Evolutionary conservation across 1,140 invertebrate species (phyloP).

Genomic region (Melanaphis sacchari): DNA sequence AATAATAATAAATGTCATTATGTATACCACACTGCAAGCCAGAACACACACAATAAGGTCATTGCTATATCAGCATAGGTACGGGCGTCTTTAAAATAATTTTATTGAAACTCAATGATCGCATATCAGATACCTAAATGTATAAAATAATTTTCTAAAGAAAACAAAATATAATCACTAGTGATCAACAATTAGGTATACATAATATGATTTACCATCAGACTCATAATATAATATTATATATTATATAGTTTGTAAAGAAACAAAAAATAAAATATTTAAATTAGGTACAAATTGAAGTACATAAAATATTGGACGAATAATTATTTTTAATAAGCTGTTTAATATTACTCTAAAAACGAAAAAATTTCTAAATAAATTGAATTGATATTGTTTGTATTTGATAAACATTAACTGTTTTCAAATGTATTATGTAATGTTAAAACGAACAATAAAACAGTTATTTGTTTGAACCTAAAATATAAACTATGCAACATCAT

Average conservation of each 20-base stretch:
- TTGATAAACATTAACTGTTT: neutral
- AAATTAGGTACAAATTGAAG: neutral
- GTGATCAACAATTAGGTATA: neutral
- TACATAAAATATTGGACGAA: neutral
- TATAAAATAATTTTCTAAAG: neutral
- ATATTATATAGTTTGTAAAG: neutral
- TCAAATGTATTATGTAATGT: neutral
- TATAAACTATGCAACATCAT: neutral
- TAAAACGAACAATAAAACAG: neutral
- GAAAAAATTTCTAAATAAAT: neutral
- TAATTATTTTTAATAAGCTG: neutral
- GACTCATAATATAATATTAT: neutral
- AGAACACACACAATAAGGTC: neutral
- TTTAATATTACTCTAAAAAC: neutral
- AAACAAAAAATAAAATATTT: neutral
- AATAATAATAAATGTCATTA: neutral
- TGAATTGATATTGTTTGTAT: neutral
- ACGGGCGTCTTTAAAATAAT: neutral
- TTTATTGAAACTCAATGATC: neutral
- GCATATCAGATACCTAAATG: neutral
- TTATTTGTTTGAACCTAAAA: slow-evolving; percentile 12
- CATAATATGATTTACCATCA: neutral
- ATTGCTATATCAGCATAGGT: neutral
- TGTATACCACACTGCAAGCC: neutral
- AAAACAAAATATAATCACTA: neutral